These are phyloP conservation scores for Solenopsis invicta DNA, from an alignment of 1,140 invertebrate species.

Conservation along the genomic window DNA sequence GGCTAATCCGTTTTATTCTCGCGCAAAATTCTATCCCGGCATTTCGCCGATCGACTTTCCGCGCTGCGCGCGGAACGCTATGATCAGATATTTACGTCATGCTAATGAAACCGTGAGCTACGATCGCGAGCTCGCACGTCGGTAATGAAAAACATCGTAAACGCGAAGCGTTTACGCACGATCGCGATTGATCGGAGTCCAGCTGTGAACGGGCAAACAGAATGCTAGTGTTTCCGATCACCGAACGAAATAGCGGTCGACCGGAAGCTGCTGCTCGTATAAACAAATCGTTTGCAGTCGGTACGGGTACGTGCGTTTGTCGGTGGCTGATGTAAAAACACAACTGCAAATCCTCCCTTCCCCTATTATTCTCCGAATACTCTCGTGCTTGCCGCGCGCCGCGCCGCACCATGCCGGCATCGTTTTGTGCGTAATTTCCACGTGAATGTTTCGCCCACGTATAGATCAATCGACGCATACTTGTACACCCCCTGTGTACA, in stretches of 20 bases:
- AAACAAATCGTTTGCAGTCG: constrained; percentile 65
- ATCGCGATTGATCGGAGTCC: constrained; percentile 21
- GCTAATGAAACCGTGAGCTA: constrained; percentile 33
- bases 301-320: constrained; percentile 33
- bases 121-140: constrained; percentile 11
- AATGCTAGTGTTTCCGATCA: constrained; percentile 46
- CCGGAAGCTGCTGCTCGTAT: constrained; percentile 48
- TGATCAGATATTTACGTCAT: constrained; percentile 52
- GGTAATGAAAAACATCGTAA: constrained; percentile 55
- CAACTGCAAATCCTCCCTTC: not conserved
- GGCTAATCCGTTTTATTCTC: constrained; percentile 53
- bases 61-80: not conserved
- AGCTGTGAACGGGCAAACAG: constrained; percentile 46
- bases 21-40: constrained; percentile 22
- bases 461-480: not conserved
- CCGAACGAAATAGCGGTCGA: constrained; percentile 50
- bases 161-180: constrained; percentile 1
- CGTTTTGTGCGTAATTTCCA: constrained; percentile 60
- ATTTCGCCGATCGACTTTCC: constrained; percentile 30
- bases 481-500: not conserved
- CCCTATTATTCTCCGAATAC: constrained; percentile 45
- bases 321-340: constrained; percentile 16
- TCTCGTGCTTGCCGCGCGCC: constrained; percentile 26
- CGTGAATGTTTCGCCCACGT: constrained; percentile 28
- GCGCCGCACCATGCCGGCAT: not conserved